These are phyloP conservation scores for Heliothis peltigera DNA, from an alignment of 2,888 invertebrate species.

Conservation along the genomic window DNA sequence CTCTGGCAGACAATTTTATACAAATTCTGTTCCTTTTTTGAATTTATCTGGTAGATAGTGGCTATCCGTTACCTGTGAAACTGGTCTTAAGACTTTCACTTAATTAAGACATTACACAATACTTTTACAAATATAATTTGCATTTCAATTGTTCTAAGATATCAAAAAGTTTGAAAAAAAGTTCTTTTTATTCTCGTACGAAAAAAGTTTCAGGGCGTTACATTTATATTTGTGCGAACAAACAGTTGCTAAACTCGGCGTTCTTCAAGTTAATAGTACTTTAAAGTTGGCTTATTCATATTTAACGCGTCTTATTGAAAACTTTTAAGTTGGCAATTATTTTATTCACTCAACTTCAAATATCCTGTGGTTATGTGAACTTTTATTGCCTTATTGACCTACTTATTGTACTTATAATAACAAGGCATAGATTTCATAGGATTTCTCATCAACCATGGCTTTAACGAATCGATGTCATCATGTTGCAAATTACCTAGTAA, in stretches of 20 bases:
- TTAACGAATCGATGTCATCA: conserved; percentile 41
- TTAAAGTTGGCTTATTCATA: conserved; percentile 18
- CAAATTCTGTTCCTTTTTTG: too few species aligned
- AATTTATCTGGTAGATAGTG: too few species aligned
- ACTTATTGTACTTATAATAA: conserved; percentile 15
- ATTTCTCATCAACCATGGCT: conserved; percentile 14
- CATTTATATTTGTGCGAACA: conserved; percentile 39
- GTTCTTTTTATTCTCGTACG: conserved; percentile 26
- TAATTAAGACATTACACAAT: neutral
- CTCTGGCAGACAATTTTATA: too few species aligned
- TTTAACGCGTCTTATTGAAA: conserved; percentile 16
- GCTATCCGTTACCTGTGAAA: too few species aligned
- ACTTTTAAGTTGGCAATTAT: conserved; percentile 12
- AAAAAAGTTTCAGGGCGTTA: conserved; percentile 39
- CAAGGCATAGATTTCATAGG: conserved; percentile 21
- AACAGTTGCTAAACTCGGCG: conserved; percentile 28
- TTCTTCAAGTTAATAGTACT: conserved; percentile 12
- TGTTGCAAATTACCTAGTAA: conserved; percentile 39
- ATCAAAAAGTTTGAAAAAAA: conserved; percentile 29
- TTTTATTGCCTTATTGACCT: conserved; percentile 8
- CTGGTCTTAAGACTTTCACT: conserved; percentile 4
- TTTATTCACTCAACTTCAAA: conserved; percentile 16
- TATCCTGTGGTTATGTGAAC: neutral
- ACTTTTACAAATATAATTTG: conserved; percentile 15
- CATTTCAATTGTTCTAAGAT: conserved; percentile 11